phyloP scores from a whole-genome alignment of 1,140 invertebrate genomes.

The Ceratosolen fusciceps region DNA sequence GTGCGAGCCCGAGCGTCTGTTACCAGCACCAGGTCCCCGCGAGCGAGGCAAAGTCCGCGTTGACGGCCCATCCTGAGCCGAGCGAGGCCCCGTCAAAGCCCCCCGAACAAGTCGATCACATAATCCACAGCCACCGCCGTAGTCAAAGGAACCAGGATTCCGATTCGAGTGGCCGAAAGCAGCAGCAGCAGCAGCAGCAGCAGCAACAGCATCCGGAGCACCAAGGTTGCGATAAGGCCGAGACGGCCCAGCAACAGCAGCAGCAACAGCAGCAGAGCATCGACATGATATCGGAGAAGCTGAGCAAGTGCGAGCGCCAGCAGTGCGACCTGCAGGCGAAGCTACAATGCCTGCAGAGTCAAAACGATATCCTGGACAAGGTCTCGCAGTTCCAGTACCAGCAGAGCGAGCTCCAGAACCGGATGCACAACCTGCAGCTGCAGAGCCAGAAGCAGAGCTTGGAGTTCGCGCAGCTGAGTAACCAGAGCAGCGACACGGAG shows the following conservation, averaged over 20 bases:
- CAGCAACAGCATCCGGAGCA: slow-evolving; percentile 54
- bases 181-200: slow-evolving; percentile 63
- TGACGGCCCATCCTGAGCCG: slow-evolving; percentile 66
- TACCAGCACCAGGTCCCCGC: slow-evolving; percentile 65
- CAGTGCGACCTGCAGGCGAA: slow-evolving; percentile 68
- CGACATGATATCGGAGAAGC: slow-evolving; percentile 66
- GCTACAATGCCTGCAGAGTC: slow-evolving; percentile 67
- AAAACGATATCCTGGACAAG: slow-evolving; percentile 69
- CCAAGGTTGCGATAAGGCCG: slow-evolving; percentile 56
- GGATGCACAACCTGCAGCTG: slow-evolving; percentile 63
- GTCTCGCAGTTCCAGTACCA: slow-evolving; percentile 66
- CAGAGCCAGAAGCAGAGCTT: slow-evolving; percentile 54
- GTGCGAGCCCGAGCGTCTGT: slow-evolving; percentile 66
- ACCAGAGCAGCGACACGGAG: slow-evolving; percentile 24
- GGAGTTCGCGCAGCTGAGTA: slow-evolving; percentile 49
- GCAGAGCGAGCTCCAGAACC: slow-evolving; percentile 63
- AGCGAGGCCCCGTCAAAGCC: slow-evolving; percentile 59
- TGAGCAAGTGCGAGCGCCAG: slow-evolving; percentile 67
- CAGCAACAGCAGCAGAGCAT: slow-evolving; percentile 63
- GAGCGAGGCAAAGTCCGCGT: slow-evolving; percentile 63
- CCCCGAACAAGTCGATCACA: slow-evolving; percentile 65
- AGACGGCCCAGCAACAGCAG: slow-evolving; percentile 49
- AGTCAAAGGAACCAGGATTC: too few relatives aligned
- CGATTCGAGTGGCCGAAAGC: slow-evolving; percentile 50
- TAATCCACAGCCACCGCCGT: slow-evolving; percentile 68